These are phyloP conservation scores for Euplagia quadripunctaria DNA, from an alignment of 2,888 invertebrate species.

Conservation along the genomic window DNA sequence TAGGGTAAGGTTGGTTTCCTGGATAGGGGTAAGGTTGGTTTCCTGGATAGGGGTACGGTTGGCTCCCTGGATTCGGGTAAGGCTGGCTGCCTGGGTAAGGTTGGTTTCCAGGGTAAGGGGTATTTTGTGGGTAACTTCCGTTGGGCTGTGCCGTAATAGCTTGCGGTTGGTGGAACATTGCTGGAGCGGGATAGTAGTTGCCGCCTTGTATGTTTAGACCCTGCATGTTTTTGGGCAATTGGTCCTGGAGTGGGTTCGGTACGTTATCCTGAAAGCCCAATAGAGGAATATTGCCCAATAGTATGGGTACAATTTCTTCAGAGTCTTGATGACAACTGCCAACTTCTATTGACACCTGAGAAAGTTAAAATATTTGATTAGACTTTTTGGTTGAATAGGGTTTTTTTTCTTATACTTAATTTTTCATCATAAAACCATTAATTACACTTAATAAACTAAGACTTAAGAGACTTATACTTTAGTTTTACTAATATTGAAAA, in stretches of 20 bases:
- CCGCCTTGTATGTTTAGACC: slow-evolving; percentile 41
- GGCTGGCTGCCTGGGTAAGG: slow-evolving; percentile 23
- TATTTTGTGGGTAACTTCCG: slow-evolving; percentile 26
- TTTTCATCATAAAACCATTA: too few relatives aligned
- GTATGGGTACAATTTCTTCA: slow-evolving; percentile 56
- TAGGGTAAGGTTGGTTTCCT: slow-evolving; percentile 25
- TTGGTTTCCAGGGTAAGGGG: slow-evolving; percentile 33
- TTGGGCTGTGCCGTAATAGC: slow-evolving; percentile 19
- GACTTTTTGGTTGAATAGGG: too few relatives aligned
- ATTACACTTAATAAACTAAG: too few relatives aligned
- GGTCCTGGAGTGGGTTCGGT: slow-evolving; percentile 58
- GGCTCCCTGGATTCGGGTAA: neutral
- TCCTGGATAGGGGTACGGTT: slow-evolving; percentile 1
- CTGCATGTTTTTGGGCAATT: slow-evolving; percentile 52
- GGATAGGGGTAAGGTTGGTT: slow-evolving; percentile 31
- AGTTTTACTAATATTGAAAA: too few relatives aligned
- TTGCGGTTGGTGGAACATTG: slow-evolving; percentile 60
- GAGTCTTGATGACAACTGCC: slow-evolving; percentile 68
- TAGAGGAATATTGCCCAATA: slow-evolving; percentile 74
- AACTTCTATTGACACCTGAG: slow-evolving; percentile 66
- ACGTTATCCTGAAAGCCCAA: slow-evolving; percentile 60
- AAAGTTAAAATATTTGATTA: neutral
- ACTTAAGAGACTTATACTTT: too few relatives aligned
- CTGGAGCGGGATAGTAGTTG: slow-evolving; percentile 44
- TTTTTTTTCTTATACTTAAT: too few relatives aligned